Conservation (phyloP, 2,113 vertebrate genomes). For the Melierax canorus region DNA sequence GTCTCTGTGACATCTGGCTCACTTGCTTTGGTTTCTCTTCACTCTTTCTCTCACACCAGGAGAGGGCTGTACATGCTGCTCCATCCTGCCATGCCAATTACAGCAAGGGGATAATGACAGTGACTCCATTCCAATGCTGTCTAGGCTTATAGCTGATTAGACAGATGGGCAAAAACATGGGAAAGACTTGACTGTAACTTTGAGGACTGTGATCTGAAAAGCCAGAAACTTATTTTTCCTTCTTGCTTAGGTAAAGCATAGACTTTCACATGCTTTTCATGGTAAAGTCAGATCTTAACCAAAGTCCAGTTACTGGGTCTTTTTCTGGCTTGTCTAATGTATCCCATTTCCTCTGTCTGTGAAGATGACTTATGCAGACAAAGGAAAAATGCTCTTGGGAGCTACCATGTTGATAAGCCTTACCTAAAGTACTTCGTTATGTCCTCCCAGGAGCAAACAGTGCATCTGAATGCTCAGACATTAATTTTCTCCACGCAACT, state of each 20-base stretch:
- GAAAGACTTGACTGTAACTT: neutral
- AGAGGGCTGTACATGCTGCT: slow-evolving; percentile 35
- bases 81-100: slow-evolving; percentile 50
- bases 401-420: neutral
- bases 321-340: neutral
- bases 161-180: slow-evolving; percentile 26
- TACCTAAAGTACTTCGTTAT: neutral
- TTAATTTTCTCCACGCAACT: neutral
- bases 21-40: slow-evolving; percentile 11
- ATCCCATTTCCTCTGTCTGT: neutral
- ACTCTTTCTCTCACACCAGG: slow-evolving; percentile 23
- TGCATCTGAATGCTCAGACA: neutral
- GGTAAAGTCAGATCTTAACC: neutral
- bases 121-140: slow-evolving; percentile 4
- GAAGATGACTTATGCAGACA: neutral
- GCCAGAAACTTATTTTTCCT: neutral
- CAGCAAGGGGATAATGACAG: slow-evolving; percentile 39
- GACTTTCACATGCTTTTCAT: neutral
- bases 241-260: neutral
- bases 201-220: neutral
- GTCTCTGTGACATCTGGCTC: slow-evolving; percentile 51
- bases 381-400: neutral
- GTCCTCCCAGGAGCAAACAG: neutral
- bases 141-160: slow-evolving; percentile 1
- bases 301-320: neutral